Conservation (phyloP, 2,113 vertebrate genomes). For the Mus musculus region GRCm39 chr14:97387501-97388000, state of each 20-base stretch:
- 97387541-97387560: background rate
- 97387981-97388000: background rate
- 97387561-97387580: slow-evolving; percentile 20
- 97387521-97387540: too few relatives aligned
- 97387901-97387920: too few relatives aligned
- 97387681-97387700: background rate
- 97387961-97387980: background rate
- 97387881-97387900: too few relatives aligned
- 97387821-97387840: too few relatives aligned
- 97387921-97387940: too few relatives aligned
- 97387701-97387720: background rate
- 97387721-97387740: background rate
- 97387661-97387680: background rate
- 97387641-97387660: background rate
- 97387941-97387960: too few relatives aligned
- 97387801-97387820: too few relatives aligned
- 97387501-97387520: too few relatives aligned
- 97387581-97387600: background rate
- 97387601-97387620: background rate
- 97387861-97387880: too few relatives aligned
- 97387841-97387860: too few relatives aligned
- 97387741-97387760: background rate
- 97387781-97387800: too few relatives aligned
- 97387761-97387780: too few relatives aligned
- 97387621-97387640: background rate